Conservation (phyloP, 2,888 invertebrate genomes). For the Branchinecta sandiegonensis region DNA sequence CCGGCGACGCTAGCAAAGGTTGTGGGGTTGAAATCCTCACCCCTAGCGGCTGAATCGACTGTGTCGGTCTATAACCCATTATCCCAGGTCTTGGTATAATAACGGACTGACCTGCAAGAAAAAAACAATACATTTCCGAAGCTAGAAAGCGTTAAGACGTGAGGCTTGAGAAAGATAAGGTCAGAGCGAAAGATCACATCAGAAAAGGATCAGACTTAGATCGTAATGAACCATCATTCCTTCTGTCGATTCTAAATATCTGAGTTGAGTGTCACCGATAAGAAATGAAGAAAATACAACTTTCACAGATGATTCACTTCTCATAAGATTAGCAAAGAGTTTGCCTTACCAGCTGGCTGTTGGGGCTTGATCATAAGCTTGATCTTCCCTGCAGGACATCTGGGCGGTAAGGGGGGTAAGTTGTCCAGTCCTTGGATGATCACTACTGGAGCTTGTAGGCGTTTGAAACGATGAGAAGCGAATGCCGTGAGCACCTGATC, state of each 20-base stretch:
- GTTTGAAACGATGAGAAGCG: conserved; percentile 62
- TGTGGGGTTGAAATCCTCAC: not conserved
- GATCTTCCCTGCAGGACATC: conserved; percentile 49
- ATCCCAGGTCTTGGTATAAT: conserved; percentile 13
- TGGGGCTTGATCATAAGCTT: not conserved
- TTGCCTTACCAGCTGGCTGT: not conserved
- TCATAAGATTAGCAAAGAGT: too few species aligned
- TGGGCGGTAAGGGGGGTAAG: conserved; percentile 44
- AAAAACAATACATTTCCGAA: not conserved
- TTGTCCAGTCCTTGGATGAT: conserved; percentile 54
- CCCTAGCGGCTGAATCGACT: not conserved
- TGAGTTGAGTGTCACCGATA: too few species aligned
- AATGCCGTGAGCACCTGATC: conserved; percentile 60
- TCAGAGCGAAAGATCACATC: not conserved
- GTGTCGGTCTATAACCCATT: not conserved
- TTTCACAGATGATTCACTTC: too few species aligned
- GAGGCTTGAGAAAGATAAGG: too few species aligned
- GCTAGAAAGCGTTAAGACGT: not conserved
- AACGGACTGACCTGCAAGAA: not conserved
- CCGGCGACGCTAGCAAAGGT: not conserved
- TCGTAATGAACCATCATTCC: conserved; percentile 6
- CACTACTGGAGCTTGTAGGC: conserved; percentile 53
- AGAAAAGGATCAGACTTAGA: not conserved
- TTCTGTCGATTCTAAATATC: not conserved
- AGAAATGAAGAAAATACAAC: too few species aligned